Conservation (phyloP, 2,888 invertebrate species). For the Microplitis manilae region DNA sequence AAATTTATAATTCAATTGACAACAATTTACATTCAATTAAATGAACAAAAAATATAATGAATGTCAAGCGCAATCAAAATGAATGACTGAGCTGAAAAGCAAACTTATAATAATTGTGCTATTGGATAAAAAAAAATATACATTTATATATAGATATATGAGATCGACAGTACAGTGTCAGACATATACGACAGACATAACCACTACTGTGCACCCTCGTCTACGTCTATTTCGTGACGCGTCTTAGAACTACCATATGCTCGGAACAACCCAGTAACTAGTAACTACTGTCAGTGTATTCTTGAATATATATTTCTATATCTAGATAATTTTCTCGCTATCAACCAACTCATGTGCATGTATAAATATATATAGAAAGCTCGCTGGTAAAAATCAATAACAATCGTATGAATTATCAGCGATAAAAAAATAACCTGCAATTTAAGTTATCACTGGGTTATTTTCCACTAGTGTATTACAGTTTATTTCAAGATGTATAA, state of each 20-base stretch:
- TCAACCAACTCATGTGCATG: background rate
- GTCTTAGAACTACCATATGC: conserved; percentile 28
- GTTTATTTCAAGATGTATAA: background rate
- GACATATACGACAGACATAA: conserved; percentile 27
- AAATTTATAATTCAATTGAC: background rate
- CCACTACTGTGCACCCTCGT: conserved; percentile 14
- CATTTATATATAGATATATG: background rate
- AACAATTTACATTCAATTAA: background rate
- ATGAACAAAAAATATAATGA: background rate
- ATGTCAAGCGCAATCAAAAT: conserved; percentile 20
- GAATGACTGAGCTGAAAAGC: conserved; percentile 35
- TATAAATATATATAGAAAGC: background rate
- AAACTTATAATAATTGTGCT: conserved; percentile 22
- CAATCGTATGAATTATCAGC: background rate
- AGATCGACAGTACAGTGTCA: conserved; percentile 4
- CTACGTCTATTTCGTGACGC: conserved; percentile 21
- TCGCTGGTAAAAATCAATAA: background rate
- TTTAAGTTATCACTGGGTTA: background rate
- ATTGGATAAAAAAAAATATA: conserved; percentile 22
- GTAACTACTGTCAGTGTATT: conserved; percentile 30
- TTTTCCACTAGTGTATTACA: background rate
- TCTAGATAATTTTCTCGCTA: background rate
- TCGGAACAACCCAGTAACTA: conserved; percentile 22
- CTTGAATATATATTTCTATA: conserved; percentile 8
- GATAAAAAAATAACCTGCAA: background rate